Conservation (phyloP, 2,888 invertebrate genomes). For the Julus scanicus region DNA sequence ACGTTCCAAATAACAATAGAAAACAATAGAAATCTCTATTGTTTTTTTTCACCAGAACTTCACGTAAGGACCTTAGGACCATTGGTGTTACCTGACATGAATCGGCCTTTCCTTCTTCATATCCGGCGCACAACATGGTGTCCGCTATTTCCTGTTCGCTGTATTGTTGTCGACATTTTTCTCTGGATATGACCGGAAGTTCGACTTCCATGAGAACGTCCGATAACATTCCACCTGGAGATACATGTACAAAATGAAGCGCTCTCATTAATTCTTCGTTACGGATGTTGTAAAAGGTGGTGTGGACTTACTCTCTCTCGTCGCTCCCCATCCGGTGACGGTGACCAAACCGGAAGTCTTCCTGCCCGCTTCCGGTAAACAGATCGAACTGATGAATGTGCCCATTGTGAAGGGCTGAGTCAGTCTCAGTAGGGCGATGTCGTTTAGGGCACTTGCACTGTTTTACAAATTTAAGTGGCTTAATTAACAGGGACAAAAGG, state of each 20-base stretch:
- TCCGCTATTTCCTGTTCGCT: neutral
- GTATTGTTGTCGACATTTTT: conserved; percentile 23
- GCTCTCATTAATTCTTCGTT: no score
- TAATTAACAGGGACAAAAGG: no score
- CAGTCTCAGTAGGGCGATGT: conserved; percentile 49
- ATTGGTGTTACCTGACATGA: conserved; percentile 54
- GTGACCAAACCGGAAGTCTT: neutral
- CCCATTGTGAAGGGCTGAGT: neutral
- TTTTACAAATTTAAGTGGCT: no score
- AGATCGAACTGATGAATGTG: neutral
- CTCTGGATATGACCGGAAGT: conserved; percentile 37
- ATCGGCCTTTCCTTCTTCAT: conserved; percentile 47
- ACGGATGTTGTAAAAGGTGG: no score
- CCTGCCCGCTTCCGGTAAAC: conserved; percentile 43
- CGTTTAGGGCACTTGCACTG: conserved; percentile 6
- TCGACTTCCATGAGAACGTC: conserved; percentile 54
- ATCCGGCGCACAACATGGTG: conserved; percentile 54
- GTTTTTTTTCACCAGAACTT: no score
- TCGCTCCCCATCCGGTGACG: conserved; percentile 54
- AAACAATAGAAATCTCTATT: no score
- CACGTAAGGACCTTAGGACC: no score
- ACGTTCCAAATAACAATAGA: no score
- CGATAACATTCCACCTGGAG: conserved; percentile 37
- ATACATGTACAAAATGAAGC: no score
- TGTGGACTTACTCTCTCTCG: neutral